These are phyloP conservation scores for Entelurus aequoreus DNA, from an alignment of 2,113 vertebrate genomes.

Conservation along the genomic window DNA sequence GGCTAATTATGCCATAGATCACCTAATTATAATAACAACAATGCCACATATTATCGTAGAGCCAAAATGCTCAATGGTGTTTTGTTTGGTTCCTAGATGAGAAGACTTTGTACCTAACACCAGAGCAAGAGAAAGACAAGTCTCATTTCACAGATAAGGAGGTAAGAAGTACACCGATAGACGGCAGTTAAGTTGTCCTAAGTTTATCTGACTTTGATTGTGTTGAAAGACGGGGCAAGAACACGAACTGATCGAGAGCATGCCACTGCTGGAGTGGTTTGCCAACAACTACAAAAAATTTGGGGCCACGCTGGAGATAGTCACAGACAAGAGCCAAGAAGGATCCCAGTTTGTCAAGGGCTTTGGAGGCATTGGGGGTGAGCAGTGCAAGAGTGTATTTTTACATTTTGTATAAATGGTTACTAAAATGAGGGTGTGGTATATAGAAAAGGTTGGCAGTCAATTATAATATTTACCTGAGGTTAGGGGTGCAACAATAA, in stretches of 20 bases:
- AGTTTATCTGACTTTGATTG: constrained; percentile 7
- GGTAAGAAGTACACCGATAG: constrained; percentile 65
- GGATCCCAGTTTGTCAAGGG: constrained; percentile 99
- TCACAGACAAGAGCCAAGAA: constrained; percentile 99
- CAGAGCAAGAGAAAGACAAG: constrained; percentile 99
- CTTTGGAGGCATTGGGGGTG: constrained; percentile 99
- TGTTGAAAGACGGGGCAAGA: constrained; percentile 89
- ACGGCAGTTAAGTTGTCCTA: background rate
- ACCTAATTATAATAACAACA: background rate
- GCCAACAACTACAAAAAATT: constrained; percentile 99
- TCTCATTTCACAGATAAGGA: constrained; percentile 99
- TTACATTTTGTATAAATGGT: no score
- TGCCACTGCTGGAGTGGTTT: constrained; percentile 99
- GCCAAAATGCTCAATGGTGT: background rate
- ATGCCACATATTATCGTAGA: background rate
- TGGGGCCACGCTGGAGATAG: constrained; percentile 97
- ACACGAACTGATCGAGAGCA: constrained; percentile 96
- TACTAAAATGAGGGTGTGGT: no score
- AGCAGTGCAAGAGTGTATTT: constrained; percentile 34
- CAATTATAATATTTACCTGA: no score
- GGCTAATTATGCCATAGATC: background rate
- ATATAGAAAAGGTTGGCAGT: background rate
- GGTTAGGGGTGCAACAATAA: no score
- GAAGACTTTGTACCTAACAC: constrained; percentile 96
- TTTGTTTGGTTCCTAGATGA: constrained; percentile 76